Base-by-base conservation (phyloP, 1,140 invertebrate species). In the Eulimnadia texana region DNA sequence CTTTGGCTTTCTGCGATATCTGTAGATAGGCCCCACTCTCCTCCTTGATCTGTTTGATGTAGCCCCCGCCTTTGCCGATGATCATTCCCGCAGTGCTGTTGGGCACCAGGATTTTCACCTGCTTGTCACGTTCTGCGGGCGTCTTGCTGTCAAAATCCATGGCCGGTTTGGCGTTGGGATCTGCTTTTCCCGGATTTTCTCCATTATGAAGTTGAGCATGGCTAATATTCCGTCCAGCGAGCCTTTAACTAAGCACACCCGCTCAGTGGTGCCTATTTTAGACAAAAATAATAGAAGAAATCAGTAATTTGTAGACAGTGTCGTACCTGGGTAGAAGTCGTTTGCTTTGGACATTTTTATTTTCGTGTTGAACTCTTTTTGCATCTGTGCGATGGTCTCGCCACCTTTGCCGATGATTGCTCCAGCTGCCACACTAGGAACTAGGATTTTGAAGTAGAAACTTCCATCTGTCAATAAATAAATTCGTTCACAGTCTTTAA, bases 261-360 rank as follows among this genome's bases (percentile, higher is more conserved):
- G 80, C 74, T 98, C 95, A 66, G 89, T 89, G 65, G 95, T 99
- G 68, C 93, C 93, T 96, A 72, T 13, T 81, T 77, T 63, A 55
- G 69, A 20, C 60, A 63, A 16, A 42, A 42, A 42, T 42, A 42
- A 6, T 42, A 6, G 16, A 6, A 9, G 6, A 42, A 42, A 61
- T 28, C 11, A 47, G 28, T 3, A 25, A 55, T n/a, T 51, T 56
- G 10, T 19, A 64, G 27, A 50, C 19, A 23, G 47, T 29, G 13
- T 20, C 19, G 13, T 77, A 94, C 93, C 93, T 79, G 93, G 93
- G 81, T 96, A 97, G 75, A 93, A 96, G 74, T 97, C 93, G 72
- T 93, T 92, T 19, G 91, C 90, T 77, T 96, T 98, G 64, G 93
- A 97, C 93, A 98, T 97, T 80, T 97, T 97, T 62, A 98, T 88